Conservation (phyloP, 2,888 invertebrate genomes). For the Dichetophora obliterata region DNA sequence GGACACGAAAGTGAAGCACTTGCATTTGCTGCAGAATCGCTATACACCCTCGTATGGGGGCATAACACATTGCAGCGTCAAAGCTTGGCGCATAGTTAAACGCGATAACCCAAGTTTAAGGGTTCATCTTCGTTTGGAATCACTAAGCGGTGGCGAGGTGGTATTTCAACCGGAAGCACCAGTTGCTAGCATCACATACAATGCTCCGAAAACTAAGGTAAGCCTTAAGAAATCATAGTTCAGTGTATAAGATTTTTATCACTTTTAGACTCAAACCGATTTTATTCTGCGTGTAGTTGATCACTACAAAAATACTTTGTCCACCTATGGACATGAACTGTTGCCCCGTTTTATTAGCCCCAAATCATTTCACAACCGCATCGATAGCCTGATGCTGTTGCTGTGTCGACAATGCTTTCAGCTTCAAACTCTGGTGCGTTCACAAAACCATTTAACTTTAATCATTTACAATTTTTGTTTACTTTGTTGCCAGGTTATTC, state of each 20-base stretch:
- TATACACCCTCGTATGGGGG: constrained; percentile 74
- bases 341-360: constrained; percentile 77
- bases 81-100: constrained; percentile 71
- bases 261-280: constrained; percentile 70
- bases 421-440: constrained; percentile 77
- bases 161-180: constrained; percentile 80
- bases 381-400: constrained; percentile 78
- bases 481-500: constrained; percentile 73
- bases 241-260: not conserved
- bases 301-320: constrained; percentile 75
- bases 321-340: constrained; percentile 78
- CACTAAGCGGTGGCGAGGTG: constrained; percentile 73
- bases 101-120: constrained; percentile 74
- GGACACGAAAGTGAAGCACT: constrained; percentile 74
- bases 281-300: constrained; percentile 74
- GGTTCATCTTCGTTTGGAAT: constrained; percentile 79
- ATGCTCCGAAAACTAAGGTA: constrained; percentile 75
- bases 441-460: not conserved
- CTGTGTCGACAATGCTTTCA: constrained; percentile 78
- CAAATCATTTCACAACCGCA: constrained; percentile 78
- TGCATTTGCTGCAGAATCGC: constrained; percentile 82
- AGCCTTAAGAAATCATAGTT: too few relatives aligned
- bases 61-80: constrained; percentile 71
- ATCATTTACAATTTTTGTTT: not conserved
- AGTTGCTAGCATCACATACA: constrained; percentile 76